phyloP scores from a whole-genome alignment of 2,888 invertebrate genomes.

The Aelia acuminata region DNA sequence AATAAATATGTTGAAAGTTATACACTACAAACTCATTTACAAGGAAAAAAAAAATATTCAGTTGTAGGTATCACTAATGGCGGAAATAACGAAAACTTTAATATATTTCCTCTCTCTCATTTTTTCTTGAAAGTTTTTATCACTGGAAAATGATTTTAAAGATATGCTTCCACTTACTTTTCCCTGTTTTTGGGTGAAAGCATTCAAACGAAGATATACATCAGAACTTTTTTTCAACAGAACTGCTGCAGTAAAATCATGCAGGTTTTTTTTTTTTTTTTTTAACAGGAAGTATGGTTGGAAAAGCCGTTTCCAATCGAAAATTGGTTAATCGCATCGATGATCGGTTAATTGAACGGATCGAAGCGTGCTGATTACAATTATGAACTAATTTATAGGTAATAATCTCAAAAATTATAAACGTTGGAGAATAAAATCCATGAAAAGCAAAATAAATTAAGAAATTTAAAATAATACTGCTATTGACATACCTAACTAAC shows the following conservation, averaged over 20 bases:
- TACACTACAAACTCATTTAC: no score
- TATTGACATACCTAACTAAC: not conserved
- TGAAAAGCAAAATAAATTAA: not conserved
- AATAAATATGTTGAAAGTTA: no score
- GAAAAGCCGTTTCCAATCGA: not conserved
- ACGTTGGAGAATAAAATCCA: not conserved
- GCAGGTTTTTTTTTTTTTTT: not conserved
- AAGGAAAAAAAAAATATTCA: no score
- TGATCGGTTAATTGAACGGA: not conserved
- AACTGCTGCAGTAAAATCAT: not conserved
- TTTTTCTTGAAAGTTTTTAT: not conserved
- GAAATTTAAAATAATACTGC: not conserved
- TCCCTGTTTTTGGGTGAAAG: not conserved
- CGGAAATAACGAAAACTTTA: no score
- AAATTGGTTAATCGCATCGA: not conserved
- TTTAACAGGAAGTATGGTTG: not conserved
- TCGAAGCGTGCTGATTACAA: not conserved
- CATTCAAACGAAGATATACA: not conserved
- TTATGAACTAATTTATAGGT: not conserved
- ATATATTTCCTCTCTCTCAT: no score
- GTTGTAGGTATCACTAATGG: no score
- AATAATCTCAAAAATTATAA: not conserved
- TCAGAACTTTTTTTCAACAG: not conserved
- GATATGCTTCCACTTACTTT: not conserved
- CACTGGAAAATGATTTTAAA: not conserved